Evolutionary conservation across 1,140 invertebrate genomes (phyloP).

Genomic region (Drosophila kohkoa): DNA sequence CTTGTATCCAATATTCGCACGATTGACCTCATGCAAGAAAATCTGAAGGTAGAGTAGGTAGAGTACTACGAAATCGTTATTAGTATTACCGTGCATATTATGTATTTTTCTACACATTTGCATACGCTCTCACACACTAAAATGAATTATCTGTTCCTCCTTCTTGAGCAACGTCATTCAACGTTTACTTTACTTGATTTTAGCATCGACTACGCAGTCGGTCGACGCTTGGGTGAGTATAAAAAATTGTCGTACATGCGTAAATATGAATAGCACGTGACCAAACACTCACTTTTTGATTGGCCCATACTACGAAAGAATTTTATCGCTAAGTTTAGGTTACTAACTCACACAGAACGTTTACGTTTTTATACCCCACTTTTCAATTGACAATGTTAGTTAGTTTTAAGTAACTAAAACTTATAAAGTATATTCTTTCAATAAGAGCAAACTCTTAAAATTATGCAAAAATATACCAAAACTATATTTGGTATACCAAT

Average conservation of each 20-base stretch:
- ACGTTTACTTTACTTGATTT: constrained; percentile 12
- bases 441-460: too few species aligned
- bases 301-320: background rate
- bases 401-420: too few species aligned
- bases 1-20: constrained; percentile 28
- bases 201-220: background rate
- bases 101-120: background rate
- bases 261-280: constrained; percentile 39
- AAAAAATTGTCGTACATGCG: constrained; percentile 34
- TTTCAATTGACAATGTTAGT: too few species aligned
- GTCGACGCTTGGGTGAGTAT: background rate
- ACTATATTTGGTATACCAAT: too few species aligned
- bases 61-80: background rate
- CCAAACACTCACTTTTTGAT: constrained; percentile 13
- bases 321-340: background rate
- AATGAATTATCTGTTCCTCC: background rate
- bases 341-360: background rate
- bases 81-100: background rate
- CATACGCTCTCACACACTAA: background rate
- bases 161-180: background rate
- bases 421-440: too few species aligned
- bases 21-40: constrained; percentile 18
- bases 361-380: too few species aligned
- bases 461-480: too few species aligned
- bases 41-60: background rate